Evolutionary conservation across 2,113 vertebrate genomes (phyloP).

Genomic region (Tympanuchus pallidicinctus): DNA sequence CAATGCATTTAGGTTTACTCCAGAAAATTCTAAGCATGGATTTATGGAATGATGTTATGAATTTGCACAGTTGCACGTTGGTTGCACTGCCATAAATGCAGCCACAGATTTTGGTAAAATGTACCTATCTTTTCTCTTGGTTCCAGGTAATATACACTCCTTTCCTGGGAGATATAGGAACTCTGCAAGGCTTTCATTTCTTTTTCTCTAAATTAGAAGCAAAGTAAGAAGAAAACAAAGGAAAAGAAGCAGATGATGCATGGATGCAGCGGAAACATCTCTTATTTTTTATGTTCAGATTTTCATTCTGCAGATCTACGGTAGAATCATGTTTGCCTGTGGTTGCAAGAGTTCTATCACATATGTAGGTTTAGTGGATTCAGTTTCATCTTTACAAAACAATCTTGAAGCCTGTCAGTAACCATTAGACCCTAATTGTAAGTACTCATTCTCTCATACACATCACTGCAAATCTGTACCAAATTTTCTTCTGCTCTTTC

Average conservation of each 20-base stretch:
- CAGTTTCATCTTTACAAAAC: background rate
- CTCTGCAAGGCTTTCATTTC: background rate
- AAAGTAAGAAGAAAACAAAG: background rate
- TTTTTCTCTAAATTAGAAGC: background rate
- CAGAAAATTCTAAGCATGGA: background rate
- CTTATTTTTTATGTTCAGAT: background rate
- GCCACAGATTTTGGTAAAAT: background rate
- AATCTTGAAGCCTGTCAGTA: background rate
- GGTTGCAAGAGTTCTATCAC: background rate
- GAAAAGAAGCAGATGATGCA: background rate
- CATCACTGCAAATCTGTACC: background rate
- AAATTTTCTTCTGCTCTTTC: background rate
- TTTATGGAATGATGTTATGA: background rate
- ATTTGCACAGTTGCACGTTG: rapidly evolving
- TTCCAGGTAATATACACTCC: background rate
- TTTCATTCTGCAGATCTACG: background rate
- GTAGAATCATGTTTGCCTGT: background rate
- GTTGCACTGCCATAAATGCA: background rate
- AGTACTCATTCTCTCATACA: background rate
- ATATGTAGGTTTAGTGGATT: background rate
- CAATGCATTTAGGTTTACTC: background rate
- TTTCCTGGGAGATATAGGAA: background rate
- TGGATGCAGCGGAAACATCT: background rate
- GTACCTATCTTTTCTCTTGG: background rate
- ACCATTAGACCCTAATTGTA: background rate